Conservation (phyloP, 2,888 invertebrate species). For the Atrina japonica region DNA sequence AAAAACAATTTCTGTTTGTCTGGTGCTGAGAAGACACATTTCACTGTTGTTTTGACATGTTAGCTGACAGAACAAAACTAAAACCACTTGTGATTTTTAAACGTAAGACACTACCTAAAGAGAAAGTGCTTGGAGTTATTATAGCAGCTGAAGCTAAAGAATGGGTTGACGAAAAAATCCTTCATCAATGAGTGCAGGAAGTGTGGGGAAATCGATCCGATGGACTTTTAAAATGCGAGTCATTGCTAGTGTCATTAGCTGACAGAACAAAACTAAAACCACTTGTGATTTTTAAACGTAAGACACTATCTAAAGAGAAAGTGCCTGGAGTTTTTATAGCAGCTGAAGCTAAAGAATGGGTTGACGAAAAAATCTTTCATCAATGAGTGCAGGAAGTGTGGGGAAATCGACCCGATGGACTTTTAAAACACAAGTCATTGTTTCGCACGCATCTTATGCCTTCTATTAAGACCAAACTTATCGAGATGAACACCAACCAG, state of each 20-base stretch:
- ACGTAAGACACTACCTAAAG: constrained; percentile 44
- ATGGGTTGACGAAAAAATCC: constrained; percentile 39
- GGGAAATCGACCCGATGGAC: constrained; percentile 33
- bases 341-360: constrained; percentile 42
- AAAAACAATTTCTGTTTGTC: constrained; percentile 28
- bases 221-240: constrained; percentile 21
- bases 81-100: constrained; percentile 48
- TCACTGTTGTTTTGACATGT: constrained; percentile 51
- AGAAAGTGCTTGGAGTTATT: constrained; percentile 19
- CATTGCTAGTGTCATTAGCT: constrained; percentile 34
- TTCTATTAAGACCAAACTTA: neutral
- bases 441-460: constrained; percentile 32
- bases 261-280: constrained; percentile 47
- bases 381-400: constrained; percentile 38
- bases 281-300: constrained; percentile 46
- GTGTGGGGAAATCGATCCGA: constrained; percentile 39
- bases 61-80: constrained; percentile 46
- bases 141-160: constrained; percentile 38
- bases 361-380: constrained; percentile 27
- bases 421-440: constrained; percentile 38
- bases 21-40: constrained; percentile 40
- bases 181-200: constrained; percentile 28
- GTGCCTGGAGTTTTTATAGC: constrained; percentile 30
- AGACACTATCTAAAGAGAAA: constrained; percentile 40
- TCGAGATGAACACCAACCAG: no score